Evolutionary conservation across 2,113 vertebrate species (phyloP).

Genomic region (Prunella himalayana): DNA sequence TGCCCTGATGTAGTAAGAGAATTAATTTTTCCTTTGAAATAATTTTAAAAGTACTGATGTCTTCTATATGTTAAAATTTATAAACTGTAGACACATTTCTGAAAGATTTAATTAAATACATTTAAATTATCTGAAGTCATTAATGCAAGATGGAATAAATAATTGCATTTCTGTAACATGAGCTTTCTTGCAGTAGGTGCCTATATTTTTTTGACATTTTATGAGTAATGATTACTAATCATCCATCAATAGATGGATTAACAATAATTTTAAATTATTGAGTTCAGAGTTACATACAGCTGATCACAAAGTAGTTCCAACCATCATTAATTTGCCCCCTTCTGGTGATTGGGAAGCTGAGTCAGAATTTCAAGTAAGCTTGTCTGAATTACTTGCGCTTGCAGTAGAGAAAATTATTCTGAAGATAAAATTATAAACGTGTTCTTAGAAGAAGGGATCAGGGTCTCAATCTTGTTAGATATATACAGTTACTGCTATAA

Average conservation of each 20-base stretch:
- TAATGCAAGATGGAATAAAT: neutral
- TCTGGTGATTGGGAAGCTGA: neutral
- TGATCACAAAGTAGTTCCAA: neutral
- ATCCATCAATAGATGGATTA: neutral
- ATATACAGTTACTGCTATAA: neutral
- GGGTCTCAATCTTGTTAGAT: neutral
- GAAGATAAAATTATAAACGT: neutral
- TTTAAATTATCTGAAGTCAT: neutral
- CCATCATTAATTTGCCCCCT: neutral
- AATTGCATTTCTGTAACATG: neutral
- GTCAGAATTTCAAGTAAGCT: neutral
- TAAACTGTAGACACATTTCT: neutral
- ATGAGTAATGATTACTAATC: neutral
- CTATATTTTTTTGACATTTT: neutral
- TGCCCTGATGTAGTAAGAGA: neutral
- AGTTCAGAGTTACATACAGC: neutral
- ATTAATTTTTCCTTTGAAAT: neutral
- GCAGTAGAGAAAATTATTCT: neutral
- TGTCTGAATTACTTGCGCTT: neutral
- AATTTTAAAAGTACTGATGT: neutral
- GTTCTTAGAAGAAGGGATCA: neutral
- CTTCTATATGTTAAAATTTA: neutral
- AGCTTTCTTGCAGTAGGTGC: neutral
- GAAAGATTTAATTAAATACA: neutral
- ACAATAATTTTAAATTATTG: neutral